Evolutionary conservation across 2,888 invertebrate species (phyloP), one percentile per base, ranked within the genome.

Genomic region (Calameuta filiformis): DNA sequence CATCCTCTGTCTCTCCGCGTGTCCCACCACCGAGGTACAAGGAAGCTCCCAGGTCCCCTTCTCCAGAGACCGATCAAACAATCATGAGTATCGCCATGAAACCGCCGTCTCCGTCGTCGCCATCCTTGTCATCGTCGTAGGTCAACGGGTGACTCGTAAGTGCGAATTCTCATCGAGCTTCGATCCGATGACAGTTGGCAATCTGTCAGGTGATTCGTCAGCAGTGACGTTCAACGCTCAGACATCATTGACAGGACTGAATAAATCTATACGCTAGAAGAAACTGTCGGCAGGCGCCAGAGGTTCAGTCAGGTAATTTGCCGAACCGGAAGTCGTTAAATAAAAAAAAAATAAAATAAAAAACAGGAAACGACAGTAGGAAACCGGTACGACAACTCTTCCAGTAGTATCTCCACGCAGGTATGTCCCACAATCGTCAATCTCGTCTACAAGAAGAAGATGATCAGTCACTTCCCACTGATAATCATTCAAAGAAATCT

Each of bases 51-150:
- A 40, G 15, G 40, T 81, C 81, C 73, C 79, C 71, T 23, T 71
- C 75, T 79, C 82, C 79, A 77, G 81, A 80, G 80, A 68, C 77
- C 83, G 83, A 83, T 83, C 81, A 83, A 81, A 83, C 80, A 80
- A 81, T 82, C 81, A 78, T 76, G 80, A 81, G 76, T 79, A 37
- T 76, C 71, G 31, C 34, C 71, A 23, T 31, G 33, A 12, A 33
- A 31, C 71, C 34, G 71, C 12, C 71, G 31, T 12, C 23, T 31
- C 31, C 71, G 71, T 71, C 71, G 33, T 9, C 71, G 71, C 31
- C 71, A 23, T 23, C 56, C 23, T 23, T 15, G 71, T 34, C 71
- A 9, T 31, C 71, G 15, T 23, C 71, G 71, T 23, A 31, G 71
- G 31, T 71, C 34, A 71, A 71, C 71, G 71, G 71, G 71, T 71